Evolutionary conservation across 1,140 invertebrate genomes (phyloP).

Genomic region (Neelides sp.): DNA sequence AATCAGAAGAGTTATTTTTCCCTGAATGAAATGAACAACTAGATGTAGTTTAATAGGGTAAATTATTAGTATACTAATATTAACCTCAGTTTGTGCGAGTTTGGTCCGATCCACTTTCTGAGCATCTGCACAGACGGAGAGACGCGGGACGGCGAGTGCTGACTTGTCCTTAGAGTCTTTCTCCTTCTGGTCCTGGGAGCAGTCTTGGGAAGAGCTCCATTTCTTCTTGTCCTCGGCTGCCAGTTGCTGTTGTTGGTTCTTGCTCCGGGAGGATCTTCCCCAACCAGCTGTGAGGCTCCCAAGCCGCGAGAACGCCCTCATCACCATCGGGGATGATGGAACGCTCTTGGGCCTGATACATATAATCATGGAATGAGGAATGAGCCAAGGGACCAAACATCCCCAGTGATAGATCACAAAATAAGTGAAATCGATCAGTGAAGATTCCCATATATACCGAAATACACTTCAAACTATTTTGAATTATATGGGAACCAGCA

Average conservation of each 20-base stretch:
- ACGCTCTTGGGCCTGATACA: conserved; percentile 72
- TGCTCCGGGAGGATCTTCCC: conserved; percentile 67
- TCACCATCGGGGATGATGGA: conserved; percentile 86
- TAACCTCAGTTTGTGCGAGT: conserved; percentile 77
- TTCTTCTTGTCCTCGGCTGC: conserved; percentile 78
- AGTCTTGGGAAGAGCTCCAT: conserved; percentile 82
- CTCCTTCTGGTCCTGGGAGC: conserved; percentile 51
- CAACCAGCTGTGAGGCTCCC: conserved; percentile 79
- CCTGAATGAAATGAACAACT: too few relatives aligned
- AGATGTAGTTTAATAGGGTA: too few relatives aligned
- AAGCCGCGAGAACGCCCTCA: conserved; percentile 72
- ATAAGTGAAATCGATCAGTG: too few relatives aligned
- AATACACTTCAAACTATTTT: too few relatives aligned
- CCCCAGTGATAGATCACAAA: too few relatives aligned
- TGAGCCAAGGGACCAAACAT: too few relatives aligned
- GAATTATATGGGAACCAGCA: too few relatives aligned
- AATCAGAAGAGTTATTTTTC: too few relatives aligned
- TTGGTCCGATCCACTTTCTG: conserved; percentile 85
- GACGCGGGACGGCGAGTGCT: conserved; percentile 58
- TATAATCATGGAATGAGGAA: too few relatives aligned
- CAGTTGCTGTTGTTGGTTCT: conserved; percentile 44
- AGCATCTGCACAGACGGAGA: conserved; percentile 78
- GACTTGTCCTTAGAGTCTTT: conserved; percentile 47
- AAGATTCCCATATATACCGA: too few relatives aligned
- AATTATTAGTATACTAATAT: too few relatives aligned